Conservation (phyloP, 2,113 vertebrate species). For the Orycteropus afer region DNA sequence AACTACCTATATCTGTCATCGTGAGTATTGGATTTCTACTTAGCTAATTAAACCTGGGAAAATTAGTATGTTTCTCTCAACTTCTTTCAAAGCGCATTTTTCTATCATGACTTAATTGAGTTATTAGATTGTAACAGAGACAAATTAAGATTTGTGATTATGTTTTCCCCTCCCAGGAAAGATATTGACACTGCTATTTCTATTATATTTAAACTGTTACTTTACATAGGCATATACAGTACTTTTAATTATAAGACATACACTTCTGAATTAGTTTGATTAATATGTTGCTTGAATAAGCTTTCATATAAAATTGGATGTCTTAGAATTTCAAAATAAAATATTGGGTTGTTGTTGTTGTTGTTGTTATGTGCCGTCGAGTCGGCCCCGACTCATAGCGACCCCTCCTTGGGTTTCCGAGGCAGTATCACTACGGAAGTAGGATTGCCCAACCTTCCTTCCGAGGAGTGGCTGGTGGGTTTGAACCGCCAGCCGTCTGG, state of each 20-base stretch:
- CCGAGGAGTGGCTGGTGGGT: no score
- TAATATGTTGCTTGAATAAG: constrained; percentile 39
- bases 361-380: no score
- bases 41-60: constrained; percentile 65
- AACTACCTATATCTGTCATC: constrained; percentile 53
- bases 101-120: constrained; percentile 80
- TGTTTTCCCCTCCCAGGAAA: constrained; percentile 72
- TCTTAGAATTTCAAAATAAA: constrained; percentile 39
- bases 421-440: no score
- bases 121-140: constrained; percentile 79
- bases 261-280: constrained; percentile 70
- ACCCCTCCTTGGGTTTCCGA: no score
- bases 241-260: constrained; percentile 64
- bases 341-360: neutral
- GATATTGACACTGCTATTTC: constrained; percentile 17
- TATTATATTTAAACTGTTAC: neutral
- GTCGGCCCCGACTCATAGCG: no score
- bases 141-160: constrained; percentile 68
- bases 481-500: no score
- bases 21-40: constrained; percentile 56
- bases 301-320: constrained; percentile 60
- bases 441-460: no score
- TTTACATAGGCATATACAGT: constrained; percentile 40
- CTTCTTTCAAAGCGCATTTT: constrained; percentile 76
- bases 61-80: constrained; percentile 73